These are phyloP conservation scores for Oryzias javanicus DNA, from an alignment of 2,113 vertebrate genomes.

Conservation along the genomic window DNA sequence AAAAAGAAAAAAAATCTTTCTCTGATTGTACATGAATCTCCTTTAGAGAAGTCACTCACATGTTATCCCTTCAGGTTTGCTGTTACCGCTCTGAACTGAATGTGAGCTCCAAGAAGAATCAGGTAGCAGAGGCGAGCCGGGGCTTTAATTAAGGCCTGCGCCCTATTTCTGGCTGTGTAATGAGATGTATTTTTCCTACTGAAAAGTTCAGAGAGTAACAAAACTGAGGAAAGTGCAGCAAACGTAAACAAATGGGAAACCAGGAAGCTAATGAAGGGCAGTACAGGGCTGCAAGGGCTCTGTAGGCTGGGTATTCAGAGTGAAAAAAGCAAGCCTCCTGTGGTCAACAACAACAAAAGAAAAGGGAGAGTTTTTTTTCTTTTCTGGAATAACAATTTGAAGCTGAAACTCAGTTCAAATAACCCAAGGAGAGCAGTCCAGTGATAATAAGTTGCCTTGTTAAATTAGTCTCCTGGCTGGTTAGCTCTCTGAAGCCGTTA, in stretches of 20 bases:
- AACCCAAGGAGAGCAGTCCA: background rate
- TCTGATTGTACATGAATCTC: background rate
- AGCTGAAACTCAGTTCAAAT: background rate
- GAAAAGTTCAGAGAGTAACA: background rate
- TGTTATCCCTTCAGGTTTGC: constrained; percentile 1
- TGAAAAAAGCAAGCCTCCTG: background rate
- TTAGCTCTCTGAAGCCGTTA: constrained; percentile 3
- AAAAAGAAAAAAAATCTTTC: no score
- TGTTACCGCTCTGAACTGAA: background rate
- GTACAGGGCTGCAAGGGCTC: background rate
- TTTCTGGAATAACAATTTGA: background rate
- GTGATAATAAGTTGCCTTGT: background rate
- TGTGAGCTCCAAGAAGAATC: background rate
- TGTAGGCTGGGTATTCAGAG: background rate
- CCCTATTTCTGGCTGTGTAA: background rate
- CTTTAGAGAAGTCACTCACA: background rate
- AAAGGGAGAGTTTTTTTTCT: background rate
- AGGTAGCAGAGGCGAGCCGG: background rate
- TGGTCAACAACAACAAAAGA: background rate
- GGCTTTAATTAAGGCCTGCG: background rate
- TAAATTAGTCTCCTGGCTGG: background rate
- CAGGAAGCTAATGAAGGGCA: background rate
- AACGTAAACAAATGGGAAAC: background rate
- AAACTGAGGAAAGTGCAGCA: background rate
- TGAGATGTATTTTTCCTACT: background rate